These are phyloP conservation scores for Samia ricini DNA, from an alignment of 1,140 invertebrate genomes.

Conservation along the genomic window DNA sequence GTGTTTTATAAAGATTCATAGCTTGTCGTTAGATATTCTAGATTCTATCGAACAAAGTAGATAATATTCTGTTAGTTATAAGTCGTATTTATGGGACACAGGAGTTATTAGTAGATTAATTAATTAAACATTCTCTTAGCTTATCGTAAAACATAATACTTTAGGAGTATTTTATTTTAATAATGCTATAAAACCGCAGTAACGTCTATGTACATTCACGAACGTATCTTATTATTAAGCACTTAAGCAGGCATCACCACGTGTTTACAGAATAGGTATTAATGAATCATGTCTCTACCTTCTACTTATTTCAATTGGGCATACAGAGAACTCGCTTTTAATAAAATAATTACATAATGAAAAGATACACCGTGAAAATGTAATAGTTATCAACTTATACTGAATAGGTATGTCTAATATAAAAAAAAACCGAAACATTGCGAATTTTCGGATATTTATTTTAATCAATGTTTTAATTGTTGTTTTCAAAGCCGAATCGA, in stretches of 20 bases:
- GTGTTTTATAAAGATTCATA: neutral
- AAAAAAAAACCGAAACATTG: neutral
- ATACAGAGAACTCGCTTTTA: neutral
- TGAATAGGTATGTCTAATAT: neutral
- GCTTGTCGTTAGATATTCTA: neutral
- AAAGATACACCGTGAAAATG: neutral
- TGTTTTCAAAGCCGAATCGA: neutral
- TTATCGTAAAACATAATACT: too few relatives aligned
- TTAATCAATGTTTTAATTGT: neutral
- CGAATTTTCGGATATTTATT: neutral
- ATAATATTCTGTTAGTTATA: neutral
- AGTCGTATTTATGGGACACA: neutral
- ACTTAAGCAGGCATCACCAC: neutral
- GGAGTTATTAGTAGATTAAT: too few relatives aligned
- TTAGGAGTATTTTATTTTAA: neutral
- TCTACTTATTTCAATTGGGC: neutral
- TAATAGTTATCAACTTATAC: neutral
- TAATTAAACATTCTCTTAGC: too few relatives aligned
- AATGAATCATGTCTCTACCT: neutral
- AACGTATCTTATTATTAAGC: neutral
- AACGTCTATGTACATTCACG: neutral
- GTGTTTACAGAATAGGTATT: neutral
- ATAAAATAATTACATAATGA: neutral
- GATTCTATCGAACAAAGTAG: neutral
- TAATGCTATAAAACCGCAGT: neutral